Evolutionary conservation across 2,113 vertebrate genomes (phyloP).

Genomic region (Chaetura pelagica): DNA sequence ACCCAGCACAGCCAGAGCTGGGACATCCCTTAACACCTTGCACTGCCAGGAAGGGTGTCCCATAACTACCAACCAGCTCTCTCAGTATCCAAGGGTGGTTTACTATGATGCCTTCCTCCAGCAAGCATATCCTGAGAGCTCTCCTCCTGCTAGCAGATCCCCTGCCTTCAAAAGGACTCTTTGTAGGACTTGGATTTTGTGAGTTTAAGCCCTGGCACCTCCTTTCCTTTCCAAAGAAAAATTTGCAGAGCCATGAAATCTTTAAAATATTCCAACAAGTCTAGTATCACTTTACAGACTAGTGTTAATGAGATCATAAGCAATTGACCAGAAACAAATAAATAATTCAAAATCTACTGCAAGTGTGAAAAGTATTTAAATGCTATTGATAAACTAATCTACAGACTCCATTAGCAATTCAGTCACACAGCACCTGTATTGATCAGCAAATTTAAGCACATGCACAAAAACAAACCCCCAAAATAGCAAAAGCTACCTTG

Average conservation of each 20-base stretch:
- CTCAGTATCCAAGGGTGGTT: background rate
- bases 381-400: constrained; percentile 93
- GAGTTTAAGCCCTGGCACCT: background rate
- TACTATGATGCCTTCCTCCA: background rate
- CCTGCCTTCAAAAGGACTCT: background rate
- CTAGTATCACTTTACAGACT: constrained; percentile 81
- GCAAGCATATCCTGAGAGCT: background rate
- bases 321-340: constrained; percentile 89
- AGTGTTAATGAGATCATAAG: constrained; percentile 90
- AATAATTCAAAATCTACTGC: constrained; percentile 92
- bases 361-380: constrained; percentile 94
- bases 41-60: accelerated
- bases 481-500: constrained; percentile 34
- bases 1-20: background rate
- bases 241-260: constrained; percentile 14
- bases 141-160: background rate
- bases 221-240: background rate
- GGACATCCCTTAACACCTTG: background rate
- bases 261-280: constrained; percentile 57
- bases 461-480: constrained; percentile 9
- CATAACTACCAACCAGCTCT: background rate
- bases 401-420: constrained; percentile 84
- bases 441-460: constrained; percentile 71
- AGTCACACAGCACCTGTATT: constrained; percentile 83
- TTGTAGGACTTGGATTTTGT: background rate